phyloP scores from a whole-genome alignment of 2,888 invertebrate species.

The Tenthredo amoena region DNA sequence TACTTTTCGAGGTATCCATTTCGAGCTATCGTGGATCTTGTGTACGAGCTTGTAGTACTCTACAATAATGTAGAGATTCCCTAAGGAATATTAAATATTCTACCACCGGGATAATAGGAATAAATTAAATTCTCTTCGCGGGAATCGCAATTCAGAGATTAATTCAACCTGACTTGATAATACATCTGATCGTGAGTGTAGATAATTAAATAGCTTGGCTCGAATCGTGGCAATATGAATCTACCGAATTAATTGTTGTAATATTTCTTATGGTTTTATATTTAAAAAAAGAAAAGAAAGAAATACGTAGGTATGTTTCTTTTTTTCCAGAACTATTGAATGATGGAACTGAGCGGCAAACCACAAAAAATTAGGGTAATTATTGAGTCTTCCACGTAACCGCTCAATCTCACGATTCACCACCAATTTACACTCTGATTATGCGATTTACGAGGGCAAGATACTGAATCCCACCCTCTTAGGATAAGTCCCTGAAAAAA shows the following conservation, averaged over 20 bases:
- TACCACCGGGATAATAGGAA: too few relatives aligned
- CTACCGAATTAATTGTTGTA: too few relatives aligned
- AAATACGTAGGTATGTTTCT: neutral
- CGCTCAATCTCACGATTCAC: constrained; percentile 7
- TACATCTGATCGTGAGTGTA: neutral
- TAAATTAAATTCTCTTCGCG: too few relatives aligned
- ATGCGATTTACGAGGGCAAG: neutral
- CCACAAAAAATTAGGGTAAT: neutral
- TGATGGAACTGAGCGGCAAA: neutral
- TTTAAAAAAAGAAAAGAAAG: too few relatives aligned
- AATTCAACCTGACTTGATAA: too few relatives aligned
- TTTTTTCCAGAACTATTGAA: neutral
- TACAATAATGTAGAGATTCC: neutral
- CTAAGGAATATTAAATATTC: neutral
- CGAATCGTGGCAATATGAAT: neutral
- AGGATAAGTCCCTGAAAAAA: neutral
- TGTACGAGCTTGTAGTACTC: neutral
- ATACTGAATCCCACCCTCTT: neutral
- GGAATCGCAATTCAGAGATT: too few relatives aligned
- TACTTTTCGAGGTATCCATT: too few relatives aligned
- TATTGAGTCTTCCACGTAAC: neutral
- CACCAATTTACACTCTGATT: constrained; percentile 6
- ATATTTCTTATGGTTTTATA: neutral
- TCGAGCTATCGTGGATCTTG: too few relatives aligned
- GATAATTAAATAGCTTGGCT: neutral